Percentiles rank a stretch among this genome's conserved stretches.
Conservation (phyloP, 2,797 vertebrate genomes). For the Hirundo rustica region DNA sequence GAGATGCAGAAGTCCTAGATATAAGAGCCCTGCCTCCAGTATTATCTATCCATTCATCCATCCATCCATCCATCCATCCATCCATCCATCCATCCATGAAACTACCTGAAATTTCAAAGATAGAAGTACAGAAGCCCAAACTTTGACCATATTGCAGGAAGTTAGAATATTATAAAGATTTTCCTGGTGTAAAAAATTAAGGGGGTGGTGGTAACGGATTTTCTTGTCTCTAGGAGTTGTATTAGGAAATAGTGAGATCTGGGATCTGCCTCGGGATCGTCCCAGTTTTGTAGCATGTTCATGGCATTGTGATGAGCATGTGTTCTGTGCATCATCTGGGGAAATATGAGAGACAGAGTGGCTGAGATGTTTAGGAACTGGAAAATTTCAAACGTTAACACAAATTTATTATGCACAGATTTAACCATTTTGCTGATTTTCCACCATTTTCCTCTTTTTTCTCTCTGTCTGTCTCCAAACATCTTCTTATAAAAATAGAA, state of each 20-base stretch:
- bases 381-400: neutral
- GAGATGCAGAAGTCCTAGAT: neutral
- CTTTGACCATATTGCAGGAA: neutral
- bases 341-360: neutral
- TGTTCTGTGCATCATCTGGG: neutral
- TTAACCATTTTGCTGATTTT: neutral
- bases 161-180: neutral
- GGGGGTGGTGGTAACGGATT: rapidly evolving
- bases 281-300: neutral
- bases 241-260: neutral
- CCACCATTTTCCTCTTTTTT: neutral
- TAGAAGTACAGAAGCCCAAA: neutral
- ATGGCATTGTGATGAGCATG: neutral
- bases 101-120: neutral
- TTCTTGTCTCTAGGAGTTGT: neutral
- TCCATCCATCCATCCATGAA: neutral
- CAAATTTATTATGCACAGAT: neutral
- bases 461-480: neutral
- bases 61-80: neutral
- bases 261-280: neutral
- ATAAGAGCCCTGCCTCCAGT: neutral
- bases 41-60: neutral
- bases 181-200: neutral
- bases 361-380: neutral
- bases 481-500: neutral